These are phyloP conservation scores for Andrena fulva DNA, from an alignment of 2,888 invertebrate species.

Conservation along the genomic window DNA sequence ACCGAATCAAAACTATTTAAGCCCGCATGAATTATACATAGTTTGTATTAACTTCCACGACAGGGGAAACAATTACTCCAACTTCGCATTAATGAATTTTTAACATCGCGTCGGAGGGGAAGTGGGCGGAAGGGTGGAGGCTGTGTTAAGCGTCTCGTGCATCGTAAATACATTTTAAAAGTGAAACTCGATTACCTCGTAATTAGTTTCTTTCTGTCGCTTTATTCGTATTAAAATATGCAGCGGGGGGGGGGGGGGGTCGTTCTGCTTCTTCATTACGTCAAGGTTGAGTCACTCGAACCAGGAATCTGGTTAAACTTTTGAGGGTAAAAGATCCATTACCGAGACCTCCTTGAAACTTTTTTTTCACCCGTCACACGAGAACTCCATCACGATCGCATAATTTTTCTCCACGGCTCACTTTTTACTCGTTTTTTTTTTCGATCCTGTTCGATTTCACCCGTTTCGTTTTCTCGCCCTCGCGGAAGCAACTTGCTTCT, in stretches of 20 bases:
- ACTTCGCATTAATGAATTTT: constrained; percentile 57
- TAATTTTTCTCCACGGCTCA: constrained; percentile 39
- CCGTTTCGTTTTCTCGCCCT: constrained; percentile 37
- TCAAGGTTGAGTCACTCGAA: constrained; percentile 36
- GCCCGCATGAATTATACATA: constrained; percentile 72
- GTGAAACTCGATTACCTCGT: constrained; percentile 6
- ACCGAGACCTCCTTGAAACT: constrained; percentile 44
- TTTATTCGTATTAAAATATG: constrained; percentile 13
- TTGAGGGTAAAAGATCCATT: constrained; percentile 45
- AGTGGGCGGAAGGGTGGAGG: background rate
- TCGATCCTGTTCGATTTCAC: constrained; percentile 31
- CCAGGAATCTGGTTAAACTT: constrained; percentile 49
- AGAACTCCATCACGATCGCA: constrained; percentile 36
- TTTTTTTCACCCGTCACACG: constrained; percentile 29
- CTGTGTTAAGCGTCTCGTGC: constrained; percentile 1
- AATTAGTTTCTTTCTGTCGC: constrained; percentile 9
- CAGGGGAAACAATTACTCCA: constrained; percentile 56
- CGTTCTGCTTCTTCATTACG: constrained; percentile 29
- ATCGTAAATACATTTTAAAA: background rate
- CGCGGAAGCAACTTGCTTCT: constrained; percentile 27
- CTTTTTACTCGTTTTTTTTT: constrained; percentile 5
- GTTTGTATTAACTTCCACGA: constrained; percentile 62
- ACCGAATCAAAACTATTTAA: constrained; percentile 68
- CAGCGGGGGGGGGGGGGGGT: background rate
- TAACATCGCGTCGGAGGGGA: constrained; percentile 6